A percentile compares a stretch with the other conserved stretches of the same genome.
These are phyloP conservation scores for Luperina nickerlii DNA, from an alignment of 2,888 invertebrate genomes.

Conservation along the genomic window DNA sequence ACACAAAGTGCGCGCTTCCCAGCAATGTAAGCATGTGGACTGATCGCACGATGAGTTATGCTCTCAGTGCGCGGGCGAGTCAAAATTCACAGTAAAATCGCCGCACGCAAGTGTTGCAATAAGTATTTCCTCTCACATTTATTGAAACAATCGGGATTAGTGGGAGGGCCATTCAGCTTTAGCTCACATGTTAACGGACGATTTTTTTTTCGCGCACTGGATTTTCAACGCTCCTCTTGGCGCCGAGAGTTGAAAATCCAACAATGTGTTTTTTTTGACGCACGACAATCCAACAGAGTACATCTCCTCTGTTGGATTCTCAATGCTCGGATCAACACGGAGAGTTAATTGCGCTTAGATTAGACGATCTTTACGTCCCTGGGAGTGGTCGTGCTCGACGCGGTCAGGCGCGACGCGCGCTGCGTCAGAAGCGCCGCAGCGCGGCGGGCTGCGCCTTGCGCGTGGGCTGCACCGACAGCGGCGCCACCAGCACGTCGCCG, in stretches of 20 bases:
- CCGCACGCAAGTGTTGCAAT: not conserved
- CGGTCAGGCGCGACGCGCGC: slow-evolving; percentile 70
- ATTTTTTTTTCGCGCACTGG: not conserved
- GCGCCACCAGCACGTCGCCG: slow-evolving; percentile 93
- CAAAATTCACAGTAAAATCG: slow-evolving; percentile 2
- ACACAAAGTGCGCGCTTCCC: not conserved
- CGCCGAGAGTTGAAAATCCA: slow-evolving; percentile 1
- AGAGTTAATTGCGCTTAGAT: not conserved
- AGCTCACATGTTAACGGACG: not conserved
- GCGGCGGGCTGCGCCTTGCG: slow-evolving; percentile 92
- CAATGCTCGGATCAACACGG: no score
- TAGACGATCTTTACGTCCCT: slow-evolving; percentile 63
- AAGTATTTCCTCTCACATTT: not conserved
- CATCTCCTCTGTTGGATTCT: not conserved
- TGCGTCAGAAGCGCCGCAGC: slow-evolving; percentile 92
- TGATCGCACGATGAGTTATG: not conserved
- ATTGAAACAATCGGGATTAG: not conserved
- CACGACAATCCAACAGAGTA: no score
- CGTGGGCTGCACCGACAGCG: slow-evolving; percentile 96
- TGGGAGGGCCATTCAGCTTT: not conserved
- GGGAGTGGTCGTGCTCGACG: slow-evolving; percentile 12
- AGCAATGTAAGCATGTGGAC: not conserved
- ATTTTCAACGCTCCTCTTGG: not conserved
- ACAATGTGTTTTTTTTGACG: not conserved
- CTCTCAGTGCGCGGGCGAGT: not conserved